These are phyloP conservation scores for Chloroclysta siterata DNA, from an alignment of 2,888 invertebrate species.

Conservation along the genomic window DNA sequence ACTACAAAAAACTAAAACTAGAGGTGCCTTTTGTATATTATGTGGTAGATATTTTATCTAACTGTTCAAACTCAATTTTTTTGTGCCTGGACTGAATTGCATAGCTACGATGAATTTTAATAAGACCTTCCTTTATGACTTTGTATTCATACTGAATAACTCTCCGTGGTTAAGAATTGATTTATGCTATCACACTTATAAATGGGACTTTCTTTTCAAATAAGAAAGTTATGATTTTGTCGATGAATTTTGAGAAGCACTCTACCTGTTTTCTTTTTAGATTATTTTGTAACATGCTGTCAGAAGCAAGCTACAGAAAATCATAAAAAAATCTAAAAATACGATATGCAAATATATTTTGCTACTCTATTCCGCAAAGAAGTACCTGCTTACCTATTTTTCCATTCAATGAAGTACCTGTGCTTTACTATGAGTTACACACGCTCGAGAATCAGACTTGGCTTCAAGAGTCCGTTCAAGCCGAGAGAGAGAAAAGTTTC, in stretches of 20 bases:
- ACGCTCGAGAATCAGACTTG: slow-evolving; percentile 12
- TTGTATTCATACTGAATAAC: slow-evolving; percentile 62
- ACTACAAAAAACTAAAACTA: no score
- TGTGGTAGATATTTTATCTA: slow-evolving; percentile 43
- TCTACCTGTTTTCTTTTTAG: slow-evolving; percentile 22
- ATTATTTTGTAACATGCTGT: slow-evolving; percentile 9
- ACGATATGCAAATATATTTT: not conserved
- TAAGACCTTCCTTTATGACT: slow-evolving; percentile 61
- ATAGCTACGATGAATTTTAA: slow-evolving; percentile 64
- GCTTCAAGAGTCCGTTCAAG: slow-evolving; percentile 25
- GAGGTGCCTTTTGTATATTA: not conserved
- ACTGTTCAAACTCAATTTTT: slow-evolving; percentile 50
- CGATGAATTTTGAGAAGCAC: slow-evolving; percentile 34
- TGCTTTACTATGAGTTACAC: slow-evolving; percentile 7
- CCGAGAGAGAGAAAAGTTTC: slow-evolving; percentile 24
- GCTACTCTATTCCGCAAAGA: not conserved
- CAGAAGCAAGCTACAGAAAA: not conserved
- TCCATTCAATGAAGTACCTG: not conserved
- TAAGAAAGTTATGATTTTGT: slow-evolving; percentile 48
- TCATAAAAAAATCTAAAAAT: not conserved
- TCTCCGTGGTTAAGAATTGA: slow-evolving; percentile 62
- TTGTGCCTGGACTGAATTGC: slow-evolving; percentile 59
- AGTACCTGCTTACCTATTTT: not conserved
- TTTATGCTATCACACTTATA: slow-evolving; percentile 65
- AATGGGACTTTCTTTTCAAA: slow-evolving; percentile 54